Evolutionary conservation across 2,797 vertebrate genomes (phyloP).

Genomic region (Pygocentrus nattereri): DNA sequence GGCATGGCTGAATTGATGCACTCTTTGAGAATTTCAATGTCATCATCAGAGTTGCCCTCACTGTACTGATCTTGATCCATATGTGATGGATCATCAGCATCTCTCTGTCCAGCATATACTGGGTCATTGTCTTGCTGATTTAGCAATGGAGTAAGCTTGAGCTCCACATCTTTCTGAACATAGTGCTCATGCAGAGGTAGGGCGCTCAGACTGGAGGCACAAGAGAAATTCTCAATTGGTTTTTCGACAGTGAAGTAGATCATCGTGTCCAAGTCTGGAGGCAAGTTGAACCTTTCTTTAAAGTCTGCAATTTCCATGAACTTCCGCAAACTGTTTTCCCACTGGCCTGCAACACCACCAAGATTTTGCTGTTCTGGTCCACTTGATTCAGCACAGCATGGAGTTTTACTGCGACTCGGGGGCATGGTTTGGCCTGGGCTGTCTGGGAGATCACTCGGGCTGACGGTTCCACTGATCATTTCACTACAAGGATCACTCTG

Average conservation of each 20-base stretch:
- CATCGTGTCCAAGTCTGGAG: constrained; percentile 93
- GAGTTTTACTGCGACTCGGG: constrained; percentile 97
- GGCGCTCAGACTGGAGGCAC: constrained; percentile 97
- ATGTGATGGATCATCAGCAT: constrained; percentile 75
- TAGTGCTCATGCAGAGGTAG: constrained; percentile 96
- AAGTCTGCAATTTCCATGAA: constrained; percentile 96
- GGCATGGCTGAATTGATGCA: constrained; percentile 97
- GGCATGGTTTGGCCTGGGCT: constrained; percentile 99
- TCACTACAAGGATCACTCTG: constrained; percentile 97
- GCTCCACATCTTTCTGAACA: constrained; percentile 95
- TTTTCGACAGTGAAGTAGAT: constrained; percentile 99
- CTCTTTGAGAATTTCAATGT: constrained; percentile 94
- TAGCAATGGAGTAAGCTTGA: constrained; percentile 91
- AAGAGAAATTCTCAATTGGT: constrained; percentile 97
- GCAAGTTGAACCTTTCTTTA: constrained; percentile 92
- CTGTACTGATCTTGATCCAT: constrained; percentile 80
- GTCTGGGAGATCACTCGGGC: constrained; percentile 96
- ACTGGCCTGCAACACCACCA: constrained; percentile 88
- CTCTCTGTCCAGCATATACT: constrained; percentile 76
- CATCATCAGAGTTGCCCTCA: constrained; percentile 89
- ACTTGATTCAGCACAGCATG: constrained; percentile 83
- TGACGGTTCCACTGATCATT: constrained; percentile 96
- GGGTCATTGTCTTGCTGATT: constrained; percentile 83
- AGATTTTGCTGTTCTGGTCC: constrained; percentile 83
- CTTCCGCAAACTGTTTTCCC: constrained; percentile 93